phyloP scores from a whole-genome alignment of 2,888 invertebrate species.

The Phaonia tiefii region DNA sequence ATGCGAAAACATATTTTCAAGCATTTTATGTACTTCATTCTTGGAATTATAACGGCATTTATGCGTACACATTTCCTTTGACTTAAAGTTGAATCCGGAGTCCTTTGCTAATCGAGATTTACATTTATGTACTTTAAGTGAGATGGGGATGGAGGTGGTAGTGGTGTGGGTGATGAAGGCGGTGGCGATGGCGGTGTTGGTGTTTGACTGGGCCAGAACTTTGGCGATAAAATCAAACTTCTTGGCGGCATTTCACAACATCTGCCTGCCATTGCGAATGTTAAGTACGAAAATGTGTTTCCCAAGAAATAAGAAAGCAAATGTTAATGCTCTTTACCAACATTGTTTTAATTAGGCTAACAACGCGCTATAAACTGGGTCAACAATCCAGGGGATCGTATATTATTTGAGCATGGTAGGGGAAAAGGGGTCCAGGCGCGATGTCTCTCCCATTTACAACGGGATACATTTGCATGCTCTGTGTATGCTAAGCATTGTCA shows the following conservation, averaged over 20 bases:
- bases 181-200: not conserved
- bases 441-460: not conserved
- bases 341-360: conserved; percentile 74
- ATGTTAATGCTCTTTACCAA: conserved; percentile 56
- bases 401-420: not conserved
- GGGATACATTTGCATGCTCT: not conserved
- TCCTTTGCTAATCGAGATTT: not conserved
- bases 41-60: too few relatives aligned
- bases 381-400: not conserved
- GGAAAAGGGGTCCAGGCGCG: too few relatives aligned
- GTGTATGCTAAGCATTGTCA: not conserved
- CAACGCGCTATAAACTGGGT: conserved; percentile 57
- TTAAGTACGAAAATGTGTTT: not conserved
- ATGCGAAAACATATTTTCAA: too few relatives aligned
- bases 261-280: conserved; percentile 27
- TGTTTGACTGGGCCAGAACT: conserved; percentile 18
- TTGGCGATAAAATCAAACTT: conserved; percentile 48
- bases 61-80: too few relatives aligned
- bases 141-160: not conserved
- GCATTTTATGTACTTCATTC: too few relatives aligned
- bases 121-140: not conserved
- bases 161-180: too few relatives aligned
- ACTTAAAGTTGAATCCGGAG: too few relatives aligned
- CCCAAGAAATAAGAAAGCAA: conserved; percentile 7
- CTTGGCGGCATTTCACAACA: conserved; percentile 38